Evolutionary conservation across 1,140 invertebrate species (phyloP).

Genomic region (Dendrolimus punctatus): DNA sequence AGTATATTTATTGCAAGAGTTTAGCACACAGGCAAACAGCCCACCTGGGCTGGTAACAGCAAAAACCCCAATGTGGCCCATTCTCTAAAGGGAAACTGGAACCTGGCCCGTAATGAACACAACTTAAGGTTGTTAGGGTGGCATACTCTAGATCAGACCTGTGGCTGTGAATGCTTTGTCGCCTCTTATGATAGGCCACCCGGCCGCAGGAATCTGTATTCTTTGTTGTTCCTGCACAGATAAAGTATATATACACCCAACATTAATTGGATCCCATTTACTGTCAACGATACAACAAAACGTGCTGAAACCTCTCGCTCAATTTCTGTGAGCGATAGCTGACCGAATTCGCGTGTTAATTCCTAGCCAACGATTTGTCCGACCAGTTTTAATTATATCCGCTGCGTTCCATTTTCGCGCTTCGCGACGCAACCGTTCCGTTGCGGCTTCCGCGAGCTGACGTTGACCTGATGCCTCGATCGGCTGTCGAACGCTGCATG

Average conservation of each 20-base stretch:
- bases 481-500: constrained; percentile 35
- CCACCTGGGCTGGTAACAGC: no score
- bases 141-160: no score
- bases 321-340: constrained; percentile 28
- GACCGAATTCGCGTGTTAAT: constrained; percentile 54
- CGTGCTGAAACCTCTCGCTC: constrained; percentile 9
- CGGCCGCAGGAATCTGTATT: no score
- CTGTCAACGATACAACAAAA: constrained; percentile 6
- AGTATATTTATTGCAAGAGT: no score
- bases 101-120: no score
- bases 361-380: constrained; percentile 51
- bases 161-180: no score
- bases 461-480: constrained; percentile 25
- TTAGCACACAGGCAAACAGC: no score
- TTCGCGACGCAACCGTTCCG: constrained; percentile 41
- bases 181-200: no score
- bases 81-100: no score
- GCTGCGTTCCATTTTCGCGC: constrained; percentile 62
- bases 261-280: background rate
- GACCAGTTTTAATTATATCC: constrained; percentile 64
- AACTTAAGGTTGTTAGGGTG: no score
- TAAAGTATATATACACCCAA: background rate
- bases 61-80: no score
- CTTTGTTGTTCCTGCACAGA: no score
- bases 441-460: constrained; percentile 42